Conservation (phyloP, 2,888 invertebrate species). For the Cataglyphis livida region DNA sequence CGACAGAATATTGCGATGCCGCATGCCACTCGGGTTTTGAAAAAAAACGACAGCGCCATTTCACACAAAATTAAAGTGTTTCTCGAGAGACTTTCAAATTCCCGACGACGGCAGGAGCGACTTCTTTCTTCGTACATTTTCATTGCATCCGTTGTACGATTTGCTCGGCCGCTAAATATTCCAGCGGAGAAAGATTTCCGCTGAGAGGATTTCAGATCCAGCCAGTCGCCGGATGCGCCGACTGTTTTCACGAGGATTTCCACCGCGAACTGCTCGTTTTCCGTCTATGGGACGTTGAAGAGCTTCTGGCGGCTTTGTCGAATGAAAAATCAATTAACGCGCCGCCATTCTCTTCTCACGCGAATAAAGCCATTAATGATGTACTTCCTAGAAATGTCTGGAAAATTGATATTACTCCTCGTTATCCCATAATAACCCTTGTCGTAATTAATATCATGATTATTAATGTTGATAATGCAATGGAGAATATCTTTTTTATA, state of each 20-base stretch:
- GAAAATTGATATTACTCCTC: constrained; percentile 11
- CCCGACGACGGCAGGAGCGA: constrained; percentile 24
- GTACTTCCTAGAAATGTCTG: constrained; percentile 23
- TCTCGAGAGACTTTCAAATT: constrained; percentile 46
- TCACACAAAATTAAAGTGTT: constrained; percentile 45
- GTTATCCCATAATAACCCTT: neutral
- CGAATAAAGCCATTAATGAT: constrained; percentile 20
- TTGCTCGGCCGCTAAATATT: constrained; percentile 66
- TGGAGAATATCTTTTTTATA: neutral
- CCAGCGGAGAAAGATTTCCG: constrained; percentile 61
- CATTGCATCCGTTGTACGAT: constrained; percentile 33
- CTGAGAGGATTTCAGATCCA: constrained; percentile 53
- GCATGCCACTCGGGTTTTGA: neutral
- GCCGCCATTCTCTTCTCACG: constrained; percentile 25
- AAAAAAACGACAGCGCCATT: neutral
- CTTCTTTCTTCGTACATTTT: constrained; percentile 54
- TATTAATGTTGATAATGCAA: neutral
- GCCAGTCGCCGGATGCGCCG: constrained; percentile 41
- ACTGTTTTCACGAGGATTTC: constrained; percentile 59
- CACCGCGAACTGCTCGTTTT: constrained; percentile 43
- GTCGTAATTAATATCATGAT: constrained; percentile 5
- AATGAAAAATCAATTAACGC: constrained; percentile 61
- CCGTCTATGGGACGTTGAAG: constrained; percentile 46
- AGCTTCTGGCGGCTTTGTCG: constrained; percentile 36
- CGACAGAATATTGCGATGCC: neutral